phyloP scores from a whole-genome alignment of 2,797 vertebrate species.

The Leptodactylus fallax region DNA sequence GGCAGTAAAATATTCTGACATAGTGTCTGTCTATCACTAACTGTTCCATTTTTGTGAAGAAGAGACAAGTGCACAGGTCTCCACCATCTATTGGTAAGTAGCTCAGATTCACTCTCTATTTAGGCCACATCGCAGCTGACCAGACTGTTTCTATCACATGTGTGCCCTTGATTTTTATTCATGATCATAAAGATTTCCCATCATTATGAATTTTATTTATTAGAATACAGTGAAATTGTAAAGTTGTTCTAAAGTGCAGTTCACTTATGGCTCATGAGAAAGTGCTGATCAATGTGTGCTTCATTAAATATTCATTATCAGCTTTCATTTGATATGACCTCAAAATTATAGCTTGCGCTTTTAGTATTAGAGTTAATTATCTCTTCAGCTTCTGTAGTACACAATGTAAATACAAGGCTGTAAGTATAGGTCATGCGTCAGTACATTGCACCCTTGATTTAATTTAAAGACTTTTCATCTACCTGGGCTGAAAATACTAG shows the following conservation, averaged over 20 bases:
- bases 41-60: neutral
- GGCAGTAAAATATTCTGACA: too few relatives aligned
- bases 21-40: neutral
- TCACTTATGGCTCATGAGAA: conserved; percentile 7
- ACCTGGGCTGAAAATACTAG: too few relatives aligned
- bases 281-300: neutral
- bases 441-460: conserved; percentile 12
- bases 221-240: neutral
- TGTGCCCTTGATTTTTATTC: neutral
- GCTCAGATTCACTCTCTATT: neutral
- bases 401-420: conserved; percentile 17
- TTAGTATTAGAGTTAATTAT: conserved; percentile 24
- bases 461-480: neutral
- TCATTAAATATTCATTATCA: conserved; percentile 35
- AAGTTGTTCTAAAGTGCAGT: conserved; percentile 6
- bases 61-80: neutral
- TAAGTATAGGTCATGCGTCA: neutral
- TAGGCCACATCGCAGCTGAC: neutral
- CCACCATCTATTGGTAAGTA: neutral
- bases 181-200: neutral
- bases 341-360: conserved; percentile 6
- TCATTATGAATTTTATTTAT: neutral
- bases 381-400: neutral
- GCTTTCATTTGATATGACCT: conserved; percentile 34
- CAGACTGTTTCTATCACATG: neutral